Base-by-base conservation (phyloP, 2,888 invertebrate genomes). In the Drosophila kambysellisi region DNA sequence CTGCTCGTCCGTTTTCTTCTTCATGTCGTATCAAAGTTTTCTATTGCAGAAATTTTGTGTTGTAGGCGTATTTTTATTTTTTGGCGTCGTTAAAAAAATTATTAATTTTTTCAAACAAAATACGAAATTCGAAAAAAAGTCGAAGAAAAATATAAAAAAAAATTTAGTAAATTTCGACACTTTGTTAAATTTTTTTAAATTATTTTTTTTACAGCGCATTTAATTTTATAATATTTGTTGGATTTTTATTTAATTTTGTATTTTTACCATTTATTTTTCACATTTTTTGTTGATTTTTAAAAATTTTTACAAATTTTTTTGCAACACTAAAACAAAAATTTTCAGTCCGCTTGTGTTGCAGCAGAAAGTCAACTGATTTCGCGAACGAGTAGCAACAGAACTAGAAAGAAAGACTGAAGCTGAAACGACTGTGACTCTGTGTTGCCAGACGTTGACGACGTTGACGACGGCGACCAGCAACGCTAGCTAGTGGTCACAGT, bases 11-110 rank as follows among this genome's bases (percentile, higher is more conserved):
- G 89, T 85, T 85, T 85, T 85, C 88, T 88, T 88, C 90, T 90
- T 91, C 91, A 91, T 87, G 89, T 91, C 92, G 92, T 87, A 89
- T 91, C 89, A 89, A 92, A 91, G 92, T 92, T 91, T 91, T 92
- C 91, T 89, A 88, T 90, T 91, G 90, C 91, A 91, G 88, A 89
- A 87, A 82, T 89, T 89, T 88, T 86, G 86, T 89, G 83, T 88
- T 81, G 81, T 66, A 78, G 59, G 74, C 39, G 67, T 62, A 62
- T 84, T 92, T 88, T 83, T 58, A 53, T 77, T 82, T 85, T 91
- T 82, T 81, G 50, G 30, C 69, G 50, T 53, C 53, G 58, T 62
- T 69, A 63, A 81, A 76, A 91, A 91, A 76, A 76, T 88, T 57
- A 29, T 50, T 72, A 83, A 92, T 89, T 79, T 88, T 41, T 79